Conservation (phyloP, 2,888 invertebrate species). For the Idaea biselata region DNA sequence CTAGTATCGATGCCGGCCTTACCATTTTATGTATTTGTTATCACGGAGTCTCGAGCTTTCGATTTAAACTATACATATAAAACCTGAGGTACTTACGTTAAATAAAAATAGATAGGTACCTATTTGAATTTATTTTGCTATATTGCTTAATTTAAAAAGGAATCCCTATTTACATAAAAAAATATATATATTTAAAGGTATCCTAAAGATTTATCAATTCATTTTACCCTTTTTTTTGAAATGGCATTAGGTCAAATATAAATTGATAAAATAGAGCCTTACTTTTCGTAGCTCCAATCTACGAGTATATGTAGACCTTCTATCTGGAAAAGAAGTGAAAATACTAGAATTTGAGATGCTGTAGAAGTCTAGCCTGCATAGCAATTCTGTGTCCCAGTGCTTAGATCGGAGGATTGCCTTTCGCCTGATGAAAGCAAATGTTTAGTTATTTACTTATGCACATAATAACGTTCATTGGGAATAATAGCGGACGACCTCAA, state of each 20-base stretch:
- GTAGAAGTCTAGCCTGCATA: neutral
- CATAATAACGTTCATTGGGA: neutral
- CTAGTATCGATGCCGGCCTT: neutral
- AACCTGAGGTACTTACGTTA: neutral
- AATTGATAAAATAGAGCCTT: too few relatives aligned
- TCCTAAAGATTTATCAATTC: too few relatives aligned
- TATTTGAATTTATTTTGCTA: constrained; percentile 10
- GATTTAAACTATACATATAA: neutral
- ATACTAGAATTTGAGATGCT: too few relatives aligned
- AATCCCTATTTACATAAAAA: too few relatives aligned
- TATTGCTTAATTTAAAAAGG: too few relatives aligned
- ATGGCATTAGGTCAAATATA: too few relatives aligned
- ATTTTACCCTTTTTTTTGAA: too few relatives aligned
- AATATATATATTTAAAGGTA: too few relatives aligned
- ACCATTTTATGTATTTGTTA: neutral
- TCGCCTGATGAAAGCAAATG: neutral
- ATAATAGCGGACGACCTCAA: neutral
- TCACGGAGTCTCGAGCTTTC: neutral
- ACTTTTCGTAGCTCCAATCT: neutral
- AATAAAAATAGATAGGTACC: neutral
- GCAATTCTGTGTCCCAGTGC: neutral
- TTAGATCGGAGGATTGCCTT: neutral
- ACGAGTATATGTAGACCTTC: neutral
- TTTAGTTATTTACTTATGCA: neutral
- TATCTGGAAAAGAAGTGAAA: neutral